Conservation (phyloP, 2,797 vertebrate genomes). For the Glossophaga mutica region DNA sequence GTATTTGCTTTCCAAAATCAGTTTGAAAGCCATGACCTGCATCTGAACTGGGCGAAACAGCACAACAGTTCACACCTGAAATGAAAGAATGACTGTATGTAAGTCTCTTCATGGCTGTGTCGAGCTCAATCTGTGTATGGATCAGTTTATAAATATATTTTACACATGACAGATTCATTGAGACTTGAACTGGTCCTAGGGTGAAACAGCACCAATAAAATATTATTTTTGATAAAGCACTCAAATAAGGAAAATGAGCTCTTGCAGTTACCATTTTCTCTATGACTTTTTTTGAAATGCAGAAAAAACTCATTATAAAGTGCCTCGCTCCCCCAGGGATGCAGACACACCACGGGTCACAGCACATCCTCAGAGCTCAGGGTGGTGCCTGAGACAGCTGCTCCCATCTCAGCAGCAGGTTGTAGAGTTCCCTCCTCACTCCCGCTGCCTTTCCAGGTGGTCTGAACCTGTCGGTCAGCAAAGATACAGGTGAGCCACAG, state of each 20-base stretch:
- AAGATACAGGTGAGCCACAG: background rate
- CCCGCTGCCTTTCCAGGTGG: background rate
- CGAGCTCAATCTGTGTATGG: background rate
- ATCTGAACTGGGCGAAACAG: constrained; percentile 48
- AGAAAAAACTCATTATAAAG: background rate
- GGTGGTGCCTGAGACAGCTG: background rate
- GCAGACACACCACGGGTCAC: background rate
- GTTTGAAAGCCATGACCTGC: constrained; percentile 48
- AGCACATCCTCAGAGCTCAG: background rate
- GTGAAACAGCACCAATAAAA: background rate
- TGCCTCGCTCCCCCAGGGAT: background rate
- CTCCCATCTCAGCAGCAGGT: background rate
- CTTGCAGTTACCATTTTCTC: constrained; percentile 28
- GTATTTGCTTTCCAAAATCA: constrained; percentile 62
- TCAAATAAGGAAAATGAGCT: constrained; percentile 34
- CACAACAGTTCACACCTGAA: constrained; percentile 36
- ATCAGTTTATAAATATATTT: constrained; percentile 50
- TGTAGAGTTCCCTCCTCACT: background rate
- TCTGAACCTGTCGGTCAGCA: background rate
- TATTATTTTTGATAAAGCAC: constrained; percentile 15
- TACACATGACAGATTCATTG: constrained; percentile 40
- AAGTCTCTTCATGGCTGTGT: background rate
- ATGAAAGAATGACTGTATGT: constrained; percentile 62
- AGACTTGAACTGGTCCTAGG: background rate
- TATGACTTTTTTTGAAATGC: background rate